Evolutionary conservation across 1,140 invertebrate genomes (phyloP).

Genomic region (Trichomalopsis sarcophagae): DNA sequence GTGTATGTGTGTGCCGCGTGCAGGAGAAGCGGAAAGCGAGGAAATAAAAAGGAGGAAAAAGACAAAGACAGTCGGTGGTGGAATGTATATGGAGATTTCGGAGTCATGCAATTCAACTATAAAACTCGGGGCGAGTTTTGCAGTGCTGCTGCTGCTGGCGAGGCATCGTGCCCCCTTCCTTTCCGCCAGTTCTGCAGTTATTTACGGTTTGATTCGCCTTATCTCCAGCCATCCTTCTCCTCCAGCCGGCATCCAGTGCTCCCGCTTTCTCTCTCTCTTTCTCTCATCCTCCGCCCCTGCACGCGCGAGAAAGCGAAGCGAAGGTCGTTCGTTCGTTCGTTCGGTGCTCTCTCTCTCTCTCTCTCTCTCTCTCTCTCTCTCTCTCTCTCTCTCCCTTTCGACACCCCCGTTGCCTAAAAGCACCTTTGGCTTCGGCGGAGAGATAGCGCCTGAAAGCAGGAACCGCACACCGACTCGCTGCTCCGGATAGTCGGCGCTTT

Average conservation of each 20-base stretch:
- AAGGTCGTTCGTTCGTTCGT: constrained; percentile 37
- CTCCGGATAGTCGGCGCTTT: constrained; percentile 60
- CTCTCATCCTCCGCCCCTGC: constrained; percentile 56
- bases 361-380: constrained; percentile 8
- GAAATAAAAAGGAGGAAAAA: constrained; percentile 56
- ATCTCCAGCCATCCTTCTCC: constrained; percentile 68
- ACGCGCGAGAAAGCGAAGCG: constrained; percentile 48
- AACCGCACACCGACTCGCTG: constrained; percentile 54
- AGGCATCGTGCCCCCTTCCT: constrained; percentile 61
- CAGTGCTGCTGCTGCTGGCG: constrained; percentile 61
- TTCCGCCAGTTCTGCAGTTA: constrained; percentile 72
- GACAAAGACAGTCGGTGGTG: constrained; percentile 52
- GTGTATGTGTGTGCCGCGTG: neutral
- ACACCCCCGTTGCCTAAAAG: constrained; percentile 30
- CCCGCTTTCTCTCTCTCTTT: constrained; percentile 60
- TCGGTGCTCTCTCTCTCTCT: neutral
- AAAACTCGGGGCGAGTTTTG: constrained; percentile 74
- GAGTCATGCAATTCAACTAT: constrained; percentile 76
- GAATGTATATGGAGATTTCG: constrained; percentile 73
- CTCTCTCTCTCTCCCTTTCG: constrained; percentile 8
- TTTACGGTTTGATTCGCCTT: constrained; percentile 76
- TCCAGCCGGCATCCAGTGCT: constrained; percentile 58
- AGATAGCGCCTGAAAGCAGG: constrained; percentile 63
- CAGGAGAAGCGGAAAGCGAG: constrained; percentile 28
- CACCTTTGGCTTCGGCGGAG: constrained; percentile 39